Conservation (phyloP, 2,888 invertebrate genomes). For the Rhagonycha fulva region DNA sequence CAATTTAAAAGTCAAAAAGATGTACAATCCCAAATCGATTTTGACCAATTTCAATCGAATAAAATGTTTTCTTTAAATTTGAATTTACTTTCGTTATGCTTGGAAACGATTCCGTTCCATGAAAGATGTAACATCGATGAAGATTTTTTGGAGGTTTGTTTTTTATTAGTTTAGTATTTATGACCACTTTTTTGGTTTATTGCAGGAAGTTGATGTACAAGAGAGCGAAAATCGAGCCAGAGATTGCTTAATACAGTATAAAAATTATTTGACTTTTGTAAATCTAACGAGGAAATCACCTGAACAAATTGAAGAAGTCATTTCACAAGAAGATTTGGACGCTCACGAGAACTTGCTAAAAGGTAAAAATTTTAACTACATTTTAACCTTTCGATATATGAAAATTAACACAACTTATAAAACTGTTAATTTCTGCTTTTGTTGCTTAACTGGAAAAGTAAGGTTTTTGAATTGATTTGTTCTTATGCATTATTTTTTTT, state of each 20-base stretch:
- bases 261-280: not conserved
- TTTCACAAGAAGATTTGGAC: not conserved
- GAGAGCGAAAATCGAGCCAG: not conserved
- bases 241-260: not conserved
- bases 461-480: too few relatives aligned
- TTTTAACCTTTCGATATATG: too few relatives aligned
- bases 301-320: not conserved
- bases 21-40: slow-evolving; percentile 17
- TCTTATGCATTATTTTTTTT: not conserved
- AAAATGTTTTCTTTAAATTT: slow-evolving; percentile 33
- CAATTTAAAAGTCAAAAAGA: slow-evolving; percentile 38
- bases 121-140: slow-evolving; percentile 28
- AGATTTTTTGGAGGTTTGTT: slow-evolving; percentile 6
- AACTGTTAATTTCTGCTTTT: too few relatives aligned
- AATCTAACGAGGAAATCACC: not conserved
- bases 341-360: not conserved
- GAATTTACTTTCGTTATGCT: slow-evolving; percentile 25
- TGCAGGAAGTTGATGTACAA: not conserved
- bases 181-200: not conserved
- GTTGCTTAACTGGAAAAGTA: too few relatives aligned
- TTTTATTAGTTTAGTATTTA: not conserved
- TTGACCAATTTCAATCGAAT: slow-evolving; percentile 18
- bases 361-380: not conserved
- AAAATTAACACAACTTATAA: too few relatives aligned
- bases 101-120: slow-evolving; percentile 32